phyloP scores from a whole-genome alignment of 2,888 invertebrate species.

The Drosophila histrio region DNA sequence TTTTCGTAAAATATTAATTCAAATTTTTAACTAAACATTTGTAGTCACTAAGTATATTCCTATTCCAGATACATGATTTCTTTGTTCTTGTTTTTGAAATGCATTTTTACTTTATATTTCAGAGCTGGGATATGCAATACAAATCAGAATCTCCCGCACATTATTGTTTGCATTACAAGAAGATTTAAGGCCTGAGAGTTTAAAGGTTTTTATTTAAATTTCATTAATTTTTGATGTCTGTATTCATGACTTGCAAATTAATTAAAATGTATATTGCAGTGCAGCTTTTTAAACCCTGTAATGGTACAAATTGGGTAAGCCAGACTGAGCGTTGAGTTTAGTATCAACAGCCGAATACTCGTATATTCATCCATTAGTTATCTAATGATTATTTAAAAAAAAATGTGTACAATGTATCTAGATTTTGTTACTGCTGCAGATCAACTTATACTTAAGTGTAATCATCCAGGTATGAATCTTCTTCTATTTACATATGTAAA shows the following conservation, averaged over 20 bases:
- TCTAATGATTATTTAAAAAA: no score
- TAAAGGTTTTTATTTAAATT: slow-evolving; percentile 5
- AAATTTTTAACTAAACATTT: not conserved
- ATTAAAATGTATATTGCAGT: not conserved
- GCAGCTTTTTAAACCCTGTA: not conserved
- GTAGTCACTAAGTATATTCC: not conserved
- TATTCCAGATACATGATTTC: not conserved
- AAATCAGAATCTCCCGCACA: slow-evolving; percentile 28
- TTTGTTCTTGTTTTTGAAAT: not conserved
- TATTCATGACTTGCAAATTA: not conserved
- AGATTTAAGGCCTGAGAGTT: slow-evolving; percentile 19
- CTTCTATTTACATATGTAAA: no score
- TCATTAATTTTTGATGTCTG: not conserved
- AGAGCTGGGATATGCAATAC: not conserved
- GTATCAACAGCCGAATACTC: no score
- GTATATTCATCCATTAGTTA: no score
- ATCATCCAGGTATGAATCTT: no score
- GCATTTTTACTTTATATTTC: not conserved
- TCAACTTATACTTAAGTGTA: no score
- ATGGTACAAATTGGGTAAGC: no score
- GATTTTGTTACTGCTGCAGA: no score
- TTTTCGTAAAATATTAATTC: not conserved
- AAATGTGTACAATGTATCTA: no score
- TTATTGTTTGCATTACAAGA: slow-evolving; percentile 21
- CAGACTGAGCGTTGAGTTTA: no score